Percentiles rank a stretch among this genome's conserved stretches.
These are phyloP conservation scores for Chiloscyllium punctatum DNA, from an alignment of 2,797 vertebrate species.

Conservation along the genomic window DNA sequence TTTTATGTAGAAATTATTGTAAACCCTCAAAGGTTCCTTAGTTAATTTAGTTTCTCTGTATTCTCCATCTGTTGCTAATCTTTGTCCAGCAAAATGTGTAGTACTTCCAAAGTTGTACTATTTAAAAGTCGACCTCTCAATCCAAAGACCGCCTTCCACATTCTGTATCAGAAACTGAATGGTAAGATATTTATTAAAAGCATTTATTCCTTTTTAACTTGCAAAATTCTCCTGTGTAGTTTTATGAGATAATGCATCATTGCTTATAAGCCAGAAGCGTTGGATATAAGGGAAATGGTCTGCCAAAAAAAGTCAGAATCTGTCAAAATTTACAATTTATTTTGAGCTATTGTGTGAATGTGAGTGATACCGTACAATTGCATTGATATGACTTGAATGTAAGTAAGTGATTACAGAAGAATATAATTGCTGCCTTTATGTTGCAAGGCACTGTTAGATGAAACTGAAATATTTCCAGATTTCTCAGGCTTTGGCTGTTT, in stretches of 20 bases:
- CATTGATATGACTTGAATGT: conserved; percentile 30
- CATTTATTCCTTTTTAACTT: conserved; percentile 1
- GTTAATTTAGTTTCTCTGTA: neutral
- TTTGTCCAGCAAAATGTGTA: neutral
- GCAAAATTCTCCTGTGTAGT: neutral
- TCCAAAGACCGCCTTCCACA: neutral
- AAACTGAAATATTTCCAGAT: conserved; percentile 6
- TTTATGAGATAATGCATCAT: neutral
- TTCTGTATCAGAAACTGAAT: neutral
- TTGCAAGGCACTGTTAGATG: neutral
- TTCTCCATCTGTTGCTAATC: neutral
- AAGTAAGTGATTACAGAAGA: neutral
- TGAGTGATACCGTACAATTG: neutral
- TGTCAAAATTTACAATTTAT: neutral
- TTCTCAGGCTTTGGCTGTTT: neutral
- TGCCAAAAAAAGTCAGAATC: neutral
- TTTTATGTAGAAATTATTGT: neutral
- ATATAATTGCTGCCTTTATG: neutral
- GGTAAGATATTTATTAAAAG: conserved; percentile 22
- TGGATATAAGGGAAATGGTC: neutral
- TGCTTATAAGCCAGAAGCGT: neutral
- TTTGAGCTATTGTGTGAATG: neutral
- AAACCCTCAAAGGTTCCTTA: neutral
- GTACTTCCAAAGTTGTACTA: neutral
- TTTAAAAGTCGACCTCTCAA: neutral